A percentile compares a stretch with the other conserved stretches of the same genome.
These are phyloP conservation scores for Embiotoca jacksoni DNA, from an alignment of 2,113 vertebrate genomes.

Conservation along the genomic window DNA sequence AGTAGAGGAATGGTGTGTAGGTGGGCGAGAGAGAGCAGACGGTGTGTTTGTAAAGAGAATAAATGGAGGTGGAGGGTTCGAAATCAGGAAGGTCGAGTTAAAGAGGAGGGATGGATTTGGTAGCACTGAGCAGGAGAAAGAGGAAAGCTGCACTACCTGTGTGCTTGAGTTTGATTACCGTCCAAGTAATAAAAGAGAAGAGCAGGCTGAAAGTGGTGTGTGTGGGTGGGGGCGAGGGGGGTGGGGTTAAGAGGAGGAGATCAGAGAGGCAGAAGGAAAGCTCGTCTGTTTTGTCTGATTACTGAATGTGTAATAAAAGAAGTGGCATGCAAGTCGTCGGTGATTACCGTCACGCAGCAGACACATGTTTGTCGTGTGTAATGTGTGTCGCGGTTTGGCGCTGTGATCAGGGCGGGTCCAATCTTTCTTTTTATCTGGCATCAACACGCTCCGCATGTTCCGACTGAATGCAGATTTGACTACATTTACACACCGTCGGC, in stretches of 20 bases:
- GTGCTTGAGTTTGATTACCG: conserved; percentile 31
- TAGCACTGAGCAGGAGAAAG: background rate
- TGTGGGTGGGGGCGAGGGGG: background rate
- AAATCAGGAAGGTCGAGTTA: background rate
- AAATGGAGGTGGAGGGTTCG: background rate
- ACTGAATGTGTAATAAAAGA: conserved; percentile 46
- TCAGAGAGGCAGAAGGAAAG: conserved; percentile 13
- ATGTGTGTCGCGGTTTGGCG: background rate
- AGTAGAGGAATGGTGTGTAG: background rate
- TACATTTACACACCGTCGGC: background rate
- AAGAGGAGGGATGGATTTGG: conserved; percentile 5
- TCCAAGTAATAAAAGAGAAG: conserved; percentile 41
- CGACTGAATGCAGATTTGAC: conserved; percentile 8
- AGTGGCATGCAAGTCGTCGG: conserved; percentile 47
- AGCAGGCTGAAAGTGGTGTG: background rate
- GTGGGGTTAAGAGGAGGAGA: conserved; percentile 3
- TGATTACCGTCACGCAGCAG: conserved; percentile 51
- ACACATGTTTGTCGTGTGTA: conserved; percentile 20
- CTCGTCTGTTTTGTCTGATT: conserved; percentile 50
- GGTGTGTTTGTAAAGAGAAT: background rate
- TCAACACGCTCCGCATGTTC: background rate
- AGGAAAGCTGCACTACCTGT: background rate
- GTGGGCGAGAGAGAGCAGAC: background rate
- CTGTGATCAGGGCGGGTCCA: background rate
- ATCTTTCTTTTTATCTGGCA: background rate